A percentile compares a stretch with the other conserved stretches of the same genome.
phyloP scores from a whole-genome alignment of 1,140 invertebrate genomes.

The Rhopalosiphum padi region DNA sequence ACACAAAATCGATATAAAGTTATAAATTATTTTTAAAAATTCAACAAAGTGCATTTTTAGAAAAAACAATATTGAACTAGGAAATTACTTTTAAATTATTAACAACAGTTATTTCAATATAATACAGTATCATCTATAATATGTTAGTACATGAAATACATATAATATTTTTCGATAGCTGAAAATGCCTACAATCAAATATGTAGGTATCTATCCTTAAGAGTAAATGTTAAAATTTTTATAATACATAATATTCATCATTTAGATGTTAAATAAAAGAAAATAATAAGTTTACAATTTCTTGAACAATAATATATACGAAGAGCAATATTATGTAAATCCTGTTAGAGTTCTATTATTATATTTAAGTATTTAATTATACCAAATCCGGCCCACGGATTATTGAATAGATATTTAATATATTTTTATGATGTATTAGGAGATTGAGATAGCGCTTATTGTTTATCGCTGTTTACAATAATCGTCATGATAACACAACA shows the following conservation, averaged over 20 bases:
- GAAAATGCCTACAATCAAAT: neutral
- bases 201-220: neutral
- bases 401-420: too few relatives aligned
- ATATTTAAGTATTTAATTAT: neutral
- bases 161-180: neutral
- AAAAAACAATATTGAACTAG: neutral
- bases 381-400: too few relatives aligned
- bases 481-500: too few relatives aligned
- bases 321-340: neutral
- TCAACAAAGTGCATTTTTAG: constrained; percentile 7
- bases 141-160: neutral
- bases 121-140: neutral
- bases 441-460: too few relatives aligned
- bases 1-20: constrained; percentile 27
- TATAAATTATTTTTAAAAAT: constrained; percentile 29
- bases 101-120: neutral
- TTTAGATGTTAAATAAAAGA: neutral
- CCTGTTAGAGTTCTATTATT: neutral
- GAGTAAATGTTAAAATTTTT: neutral
- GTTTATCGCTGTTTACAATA: too few relatives aligned
- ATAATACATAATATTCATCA: neutral
- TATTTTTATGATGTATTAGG: too few relatives aligned
- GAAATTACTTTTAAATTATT: constrained; percentile 27
- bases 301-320: neutral
- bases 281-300: too few relatives aligned